Conservation (phyloP, 2,797 vertebrate species). For the Pangasius macronema region DNA sequence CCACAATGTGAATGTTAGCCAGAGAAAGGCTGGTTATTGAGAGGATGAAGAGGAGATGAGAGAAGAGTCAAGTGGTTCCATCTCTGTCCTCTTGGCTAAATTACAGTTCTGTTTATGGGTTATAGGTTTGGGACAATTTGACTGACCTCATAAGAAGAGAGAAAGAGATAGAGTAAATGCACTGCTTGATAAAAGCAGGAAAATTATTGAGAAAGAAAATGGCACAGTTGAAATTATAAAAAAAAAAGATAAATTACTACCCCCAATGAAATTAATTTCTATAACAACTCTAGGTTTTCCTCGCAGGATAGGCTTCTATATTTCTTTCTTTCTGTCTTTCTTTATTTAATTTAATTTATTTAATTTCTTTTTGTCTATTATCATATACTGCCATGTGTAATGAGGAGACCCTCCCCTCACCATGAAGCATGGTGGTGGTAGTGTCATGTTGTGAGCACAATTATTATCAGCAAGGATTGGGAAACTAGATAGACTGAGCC, state of each 20-base stretch:
- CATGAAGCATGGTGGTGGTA: background rate
- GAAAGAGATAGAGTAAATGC: background rate
- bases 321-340: background rate
- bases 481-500: background rate
- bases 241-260: background rate
- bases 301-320: background rate
- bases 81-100: slow-evolving; percentile 23
- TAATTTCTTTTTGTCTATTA: background rate
- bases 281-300: background rate
- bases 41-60: slow-evolving; percentile 22
- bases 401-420: background rate
- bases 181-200: background rate
- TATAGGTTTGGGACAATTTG: background rate
- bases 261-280: background rate
- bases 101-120: slow-evolving; percentile 16
- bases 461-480: background rate
- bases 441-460: background rate
- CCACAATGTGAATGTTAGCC: background rate
- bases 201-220: background rate
- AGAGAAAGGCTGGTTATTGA: slow-evolving; percentile 5
- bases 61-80: slow-evolving; percentile 26
- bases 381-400: background rate
- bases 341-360: background rate
- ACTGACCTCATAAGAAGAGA: background rate
- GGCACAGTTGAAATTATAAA: background rate